These are phyloP conservation scores for Pseudopipra pipra DNA, from an alignment of 2,113 vertebrate species.

Conservation along the genomic window DNA sequence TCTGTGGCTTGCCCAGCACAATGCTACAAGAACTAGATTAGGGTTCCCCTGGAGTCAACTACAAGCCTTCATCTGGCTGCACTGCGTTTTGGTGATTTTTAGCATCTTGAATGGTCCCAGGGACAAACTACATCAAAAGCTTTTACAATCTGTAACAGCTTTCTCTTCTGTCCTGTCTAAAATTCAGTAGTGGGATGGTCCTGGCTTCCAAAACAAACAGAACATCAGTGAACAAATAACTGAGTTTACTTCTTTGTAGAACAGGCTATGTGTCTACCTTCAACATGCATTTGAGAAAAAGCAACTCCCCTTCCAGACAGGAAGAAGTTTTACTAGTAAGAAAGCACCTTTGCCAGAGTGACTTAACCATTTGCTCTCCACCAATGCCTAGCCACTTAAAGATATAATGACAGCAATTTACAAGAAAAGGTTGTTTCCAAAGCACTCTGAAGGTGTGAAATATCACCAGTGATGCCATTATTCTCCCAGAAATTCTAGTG, in stretches of 20 bases:
- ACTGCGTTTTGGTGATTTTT: not conserved
- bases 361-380: not conserved
- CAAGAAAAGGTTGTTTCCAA: not conserved
- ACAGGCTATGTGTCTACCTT: not conserved
- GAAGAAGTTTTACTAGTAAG: not conserved
- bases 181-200: not conserved
- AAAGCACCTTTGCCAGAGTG: not conserved
- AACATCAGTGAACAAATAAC: not conserved
- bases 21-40: not conserved
- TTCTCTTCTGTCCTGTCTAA: not conserved
- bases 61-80: not conserved
- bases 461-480: not conserved
- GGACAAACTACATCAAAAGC: not conserved
- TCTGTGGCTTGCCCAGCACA: not conserved
- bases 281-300: not conserved
- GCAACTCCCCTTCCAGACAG: not conserved
- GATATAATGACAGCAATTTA: not conserved
- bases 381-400: not conserved
- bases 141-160: not conserved
- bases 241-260: not conserved
- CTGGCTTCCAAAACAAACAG: not conserved
- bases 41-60: not conserved
- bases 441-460: not conserved
- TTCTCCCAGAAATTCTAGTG: not conserved
- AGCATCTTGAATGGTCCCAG: not conserved